Conservation (phyloP, 1,140 invertebrate genomes). For the Pteromalus puparum region DNA sequence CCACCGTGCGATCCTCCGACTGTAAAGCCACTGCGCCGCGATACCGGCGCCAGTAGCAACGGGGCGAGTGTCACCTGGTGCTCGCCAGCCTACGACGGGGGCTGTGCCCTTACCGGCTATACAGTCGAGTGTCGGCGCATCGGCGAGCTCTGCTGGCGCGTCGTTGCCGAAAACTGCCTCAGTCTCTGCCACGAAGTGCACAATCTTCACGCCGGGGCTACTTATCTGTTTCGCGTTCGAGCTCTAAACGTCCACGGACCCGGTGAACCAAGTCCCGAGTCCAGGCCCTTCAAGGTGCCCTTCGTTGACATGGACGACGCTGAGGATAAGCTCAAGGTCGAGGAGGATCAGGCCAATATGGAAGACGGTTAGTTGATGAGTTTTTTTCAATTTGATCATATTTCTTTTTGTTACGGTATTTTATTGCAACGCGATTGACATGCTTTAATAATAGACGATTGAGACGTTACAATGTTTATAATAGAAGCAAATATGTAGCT, state of each 20-base stretch:
- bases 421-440: too few species aligned
- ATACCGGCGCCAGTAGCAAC: constrained; percentile 65
- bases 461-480: not conserved
- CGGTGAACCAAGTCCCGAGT: constrained; percentile 81
- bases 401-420: not conserved
- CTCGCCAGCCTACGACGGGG: constrained; percentile 89
- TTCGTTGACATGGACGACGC: constrained; percentile 52
- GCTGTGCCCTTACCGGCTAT: constrained; percentile 88
- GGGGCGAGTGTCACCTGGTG: constrained; percentile 85
- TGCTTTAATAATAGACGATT: too few species aligned
- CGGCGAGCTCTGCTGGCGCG: constrained; percentile 77
- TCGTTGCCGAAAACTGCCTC: constrained; percentile 79
- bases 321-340: constrained; percentile 52
- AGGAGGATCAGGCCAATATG: constrained; percentile 51
- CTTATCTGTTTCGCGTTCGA: constrained; percentile 84
- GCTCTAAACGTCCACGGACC: constrained; percentile 87
- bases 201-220: constrained; percentile 74
- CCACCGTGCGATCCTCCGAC: constrained; percentile 83
- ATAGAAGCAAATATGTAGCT: not conserved
- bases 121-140: constrained; percentile 83
- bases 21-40: constrained; percentile 67
- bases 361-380: constrained; percentile 29
- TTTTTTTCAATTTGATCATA: not conserved
- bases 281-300: constrained; percentile 73
- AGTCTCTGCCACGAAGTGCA: constrained; percentile 79